Evolutionary conservation across 2,113 vertebrate species (phyloP), one percentile per base, ranked within the genome.

Genomic region (Tylochromis polylepis): DNA sequence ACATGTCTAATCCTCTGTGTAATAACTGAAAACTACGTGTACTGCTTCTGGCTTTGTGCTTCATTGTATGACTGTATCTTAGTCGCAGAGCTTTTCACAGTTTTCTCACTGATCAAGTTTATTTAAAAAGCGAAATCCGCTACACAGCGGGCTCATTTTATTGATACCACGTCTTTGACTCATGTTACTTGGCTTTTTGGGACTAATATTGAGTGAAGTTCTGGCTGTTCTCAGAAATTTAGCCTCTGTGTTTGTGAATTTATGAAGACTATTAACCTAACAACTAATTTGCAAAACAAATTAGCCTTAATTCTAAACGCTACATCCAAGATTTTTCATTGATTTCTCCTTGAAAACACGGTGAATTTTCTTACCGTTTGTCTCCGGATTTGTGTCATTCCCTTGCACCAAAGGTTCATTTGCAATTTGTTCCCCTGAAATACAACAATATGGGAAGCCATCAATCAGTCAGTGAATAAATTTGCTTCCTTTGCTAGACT

Each of bases 281-380:
- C 24, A 1, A 1, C 43, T 43, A 20, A 31, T 75, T 31, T 51
- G 24, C 43, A 5, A 29, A 51, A 27, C 11, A 77, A 75, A 75
- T 72, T 16, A 27, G 22, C 22, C 38, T 46, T 72, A 27, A 49
- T 29, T 72, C 22, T 49, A 49, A 72, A 72, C 7, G 22, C 41
- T 72, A 18, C 43, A 77, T 0, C 70, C 24, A 77, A 77, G 46
- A 51, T 77, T 77, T 29, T 3, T 51, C 46, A 16, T n/a, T 31
- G 15, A 1, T 43, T 18, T 72, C 41, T 49, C 15, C 43, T 18
- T 75, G 24, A 75, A 75, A 49, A 51, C 51, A n/a, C n/a, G 27
- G 51, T 3, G 4, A 77, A 3, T 8, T 79, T 77, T 78, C 84
- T 87, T 88, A 95, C 94, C 90, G 55, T 27, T 60, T n/a, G 38